phyloP scores from a whole-genome alignment of 2,113 vertebrate species.

The Megaleporinus macrocephalus region DNA sequence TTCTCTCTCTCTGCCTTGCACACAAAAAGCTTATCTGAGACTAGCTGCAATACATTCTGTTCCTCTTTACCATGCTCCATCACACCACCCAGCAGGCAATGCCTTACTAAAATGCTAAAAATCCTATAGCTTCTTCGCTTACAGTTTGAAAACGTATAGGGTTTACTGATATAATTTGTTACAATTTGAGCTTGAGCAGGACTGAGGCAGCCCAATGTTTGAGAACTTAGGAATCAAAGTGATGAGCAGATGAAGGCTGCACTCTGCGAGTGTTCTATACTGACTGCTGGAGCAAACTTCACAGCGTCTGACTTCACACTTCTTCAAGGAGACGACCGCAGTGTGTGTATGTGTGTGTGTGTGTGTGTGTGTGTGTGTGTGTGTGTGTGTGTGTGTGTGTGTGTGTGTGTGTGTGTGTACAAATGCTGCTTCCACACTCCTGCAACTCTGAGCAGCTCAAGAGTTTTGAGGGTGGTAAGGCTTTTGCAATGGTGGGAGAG shows the following conservation, averaged over 20 bases:
- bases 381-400: not conserved
- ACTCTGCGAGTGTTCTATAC: not conserved
- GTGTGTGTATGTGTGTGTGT: not conserved
- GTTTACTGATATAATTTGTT: too few species aligned
- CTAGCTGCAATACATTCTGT: not conserved
- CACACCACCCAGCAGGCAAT: not conserved
- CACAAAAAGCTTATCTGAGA: slow-evolving; percentile 4
- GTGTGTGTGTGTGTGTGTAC: not conserved
- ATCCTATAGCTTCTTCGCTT: not conserved
- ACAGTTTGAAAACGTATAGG: too few species aligned
- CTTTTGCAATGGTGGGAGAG: not conserved
- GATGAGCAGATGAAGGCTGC: not conserved
- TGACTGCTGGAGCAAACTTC: slow-evolving; percentile 35
- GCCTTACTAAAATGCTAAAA: not conserved
- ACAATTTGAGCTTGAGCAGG: not conserved
- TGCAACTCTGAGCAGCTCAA: not conserved
- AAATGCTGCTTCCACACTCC: not conserved
- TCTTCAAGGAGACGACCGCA: not conserved
- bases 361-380: not conserved
- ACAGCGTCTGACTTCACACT: slow-evolving; percentile 30
- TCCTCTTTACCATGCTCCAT: not conserved
- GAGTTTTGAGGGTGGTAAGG: not conserved
- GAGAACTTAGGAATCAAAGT: not conserved
- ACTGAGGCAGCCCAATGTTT: not conserved
- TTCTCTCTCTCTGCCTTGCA: not conserved